phyloP scores from a whole-genome alignment of 37 sponge, comb jelly and placozoan genomes.

The Hexactinellida sp. region DNA sequence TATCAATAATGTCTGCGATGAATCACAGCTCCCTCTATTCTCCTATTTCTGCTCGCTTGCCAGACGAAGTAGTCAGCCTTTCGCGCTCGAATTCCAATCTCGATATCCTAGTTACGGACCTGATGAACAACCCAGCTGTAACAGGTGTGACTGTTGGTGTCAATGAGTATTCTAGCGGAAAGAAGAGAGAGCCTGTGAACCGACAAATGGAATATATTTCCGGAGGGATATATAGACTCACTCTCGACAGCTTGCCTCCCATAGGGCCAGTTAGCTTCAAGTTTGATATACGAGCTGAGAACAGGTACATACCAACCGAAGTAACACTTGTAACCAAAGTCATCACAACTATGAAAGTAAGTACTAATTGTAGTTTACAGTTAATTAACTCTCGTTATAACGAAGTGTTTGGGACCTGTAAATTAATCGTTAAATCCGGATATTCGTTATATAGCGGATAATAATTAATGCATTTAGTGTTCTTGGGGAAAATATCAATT shows the following conservation, averaged over 20 bases:
- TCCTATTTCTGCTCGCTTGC: neutral
- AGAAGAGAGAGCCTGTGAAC: neutral
- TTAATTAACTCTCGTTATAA: too few relatives aligned
- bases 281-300: neutral
- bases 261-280: neutral
- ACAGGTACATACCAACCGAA: neutral
- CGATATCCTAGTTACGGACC: slow-evolving; percentile 14
- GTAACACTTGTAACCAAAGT: neutral
- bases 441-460: too few relatives aligned
- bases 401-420: too few relatives aligned
- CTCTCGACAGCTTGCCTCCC: neutral
- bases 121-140: slow-evolving; percentile 11
- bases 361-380: neutral
- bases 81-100: neutral
- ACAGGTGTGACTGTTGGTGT: neutral
- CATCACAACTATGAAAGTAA: neutral
- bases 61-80: neutral
- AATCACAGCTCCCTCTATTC: neutral
- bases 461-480: too few relatives aligned
- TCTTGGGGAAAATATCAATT: neutral
- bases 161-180: neutral
- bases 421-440: too few relatives aligned
- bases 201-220: neutral
- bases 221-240: neutral
- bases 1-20: neutral